Evolutionary conservation across 2,797 vertebrate species (phyloP).

Genomic region (Rhabdomys pumilio): DNA sequence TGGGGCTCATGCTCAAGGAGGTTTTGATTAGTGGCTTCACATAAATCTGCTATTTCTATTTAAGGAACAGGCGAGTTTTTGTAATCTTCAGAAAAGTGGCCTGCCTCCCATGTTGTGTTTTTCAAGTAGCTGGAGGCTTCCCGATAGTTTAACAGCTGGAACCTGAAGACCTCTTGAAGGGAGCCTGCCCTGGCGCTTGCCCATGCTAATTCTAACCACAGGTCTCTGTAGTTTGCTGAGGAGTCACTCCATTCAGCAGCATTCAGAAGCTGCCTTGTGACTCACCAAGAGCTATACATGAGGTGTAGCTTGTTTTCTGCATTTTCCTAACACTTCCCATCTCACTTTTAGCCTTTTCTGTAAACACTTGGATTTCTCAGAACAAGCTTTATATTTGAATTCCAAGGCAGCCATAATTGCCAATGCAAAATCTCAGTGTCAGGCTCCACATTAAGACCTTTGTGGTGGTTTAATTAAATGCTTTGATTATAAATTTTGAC

Average conservation of each 20-base stretch:
- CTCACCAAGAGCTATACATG: neutral
- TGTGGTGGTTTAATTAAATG: constrained; percentile 5
- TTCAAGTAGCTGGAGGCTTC: constrained; percentile 60
- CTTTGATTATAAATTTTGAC: constrained; percentile 42
- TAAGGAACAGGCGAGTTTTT: constrained; percentile 57
- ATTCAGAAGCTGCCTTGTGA: neutral
- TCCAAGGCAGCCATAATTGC: neutral
- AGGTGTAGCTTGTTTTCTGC: neutral
- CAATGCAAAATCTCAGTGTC: neutral
- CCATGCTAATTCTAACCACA: neutral
- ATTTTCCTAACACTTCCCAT: constrained; percentile 2
- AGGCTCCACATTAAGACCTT: neutral
- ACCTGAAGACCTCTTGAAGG: constrained; percentile 19
- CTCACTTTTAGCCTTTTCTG: constrained; percentile 23
- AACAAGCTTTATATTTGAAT: constrained; percentile 13
- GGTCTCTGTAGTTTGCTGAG: neutral
- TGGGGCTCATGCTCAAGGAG: neutral
- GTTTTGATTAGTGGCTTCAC: constrained; percentile 65
- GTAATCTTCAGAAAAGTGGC: constrained; percentile 24
- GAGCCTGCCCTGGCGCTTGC: neutral
- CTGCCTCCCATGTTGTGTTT: neutral
- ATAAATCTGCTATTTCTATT: constrained; percentile 51
- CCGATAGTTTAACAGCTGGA: constrained; percentile 38
- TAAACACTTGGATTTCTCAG: constrained; percentile 12
- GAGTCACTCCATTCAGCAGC: neutral